These are phyloP conservation scores for Australoheros scitulus DNA, from an alignment of 2,113 vertebrate species.

Conservation along the genomic window DNA sequence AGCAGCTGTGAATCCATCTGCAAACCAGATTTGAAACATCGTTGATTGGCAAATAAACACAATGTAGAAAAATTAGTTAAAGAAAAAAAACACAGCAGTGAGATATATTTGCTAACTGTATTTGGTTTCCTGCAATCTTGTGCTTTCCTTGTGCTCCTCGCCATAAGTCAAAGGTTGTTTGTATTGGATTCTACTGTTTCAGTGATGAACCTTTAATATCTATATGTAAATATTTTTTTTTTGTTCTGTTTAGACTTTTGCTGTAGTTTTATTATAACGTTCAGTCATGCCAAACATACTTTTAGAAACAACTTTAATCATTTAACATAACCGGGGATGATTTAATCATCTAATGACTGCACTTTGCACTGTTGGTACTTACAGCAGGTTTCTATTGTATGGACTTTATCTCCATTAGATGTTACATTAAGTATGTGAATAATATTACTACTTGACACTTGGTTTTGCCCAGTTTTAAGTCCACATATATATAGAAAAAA, in stretches of 20 bases:
- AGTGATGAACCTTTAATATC: slow-evolving; percentile 50
- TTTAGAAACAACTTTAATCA: slow-evolving; percentile 22
- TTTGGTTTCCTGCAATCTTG: slow-evolving; percentile 42
- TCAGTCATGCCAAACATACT: slow-evolving; percentile 42
- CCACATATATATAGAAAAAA: neutral
- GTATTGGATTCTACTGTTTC: slow-evolving; percentile 44
- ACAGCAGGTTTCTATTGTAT: slow-evolving; percentile 36
- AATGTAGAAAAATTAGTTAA: slow-evolving; percentile 3
- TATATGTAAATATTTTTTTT: slow-evolving; percentile 58
- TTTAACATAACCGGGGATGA: slow-evolving; percentile 33
- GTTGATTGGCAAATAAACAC: slow-evolving; percentile 35
- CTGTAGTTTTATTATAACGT: slow-evolving; percentile 35
- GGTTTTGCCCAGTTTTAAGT: slow-evolving; percentile 30
- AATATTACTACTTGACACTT: slow-evolving; percentile 31
- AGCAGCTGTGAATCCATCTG: slow-evolving; percentile 61
- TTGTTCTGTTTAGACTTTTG: slow-evolving; percentile 35
- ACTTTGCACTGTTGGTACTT: slow-evolving; percentile 63
- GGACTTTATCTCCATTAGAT: slow-evolving; percentile 22
- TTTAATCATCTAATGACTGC: slow-evolving; percentile 42
- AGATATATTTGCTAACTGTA: slow-evolving; percentile 39
- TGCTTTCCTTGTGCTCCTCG: slow-evolving; percentile 55
- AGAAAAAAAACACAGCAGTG: slow-evolving; percentile 11
- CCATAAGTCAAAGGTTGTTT: slow-evolving; percentile 51
- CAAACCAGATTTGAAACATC: slow-evolving; percentile 57
- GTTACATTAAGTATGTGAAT: slow-evolving; percentile 27